A percentile compares a stretch with the other conserved stretches of the same genome.
Conservation (phyloP, 2,888 invertebrate species). For the Tiliacea citrago region DNA sequence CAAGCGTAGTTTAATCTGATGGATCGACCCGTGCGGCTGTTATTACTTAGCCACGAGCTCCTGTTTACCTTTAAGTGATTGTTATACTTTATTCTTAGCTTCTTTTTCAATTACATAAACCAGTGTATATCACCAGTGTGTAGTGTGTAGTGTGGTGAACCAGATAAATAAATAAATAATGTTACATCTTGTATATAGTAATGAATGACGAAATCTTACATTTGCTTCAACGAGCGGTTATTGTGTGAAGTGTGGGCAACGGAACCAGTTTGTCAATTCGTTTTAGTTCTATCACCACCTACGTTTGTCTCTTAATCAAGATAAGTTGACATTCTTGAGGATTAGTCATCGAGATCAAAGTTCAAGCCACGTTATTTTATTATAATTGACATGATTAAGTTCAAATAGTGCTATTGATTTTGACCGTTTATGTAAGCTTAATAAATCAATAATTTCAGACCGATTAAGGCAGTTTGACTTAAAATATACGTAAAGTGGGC, state of each 20-base stretch:
- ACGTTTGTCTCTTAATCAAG: slow-evolving; percentile 6
- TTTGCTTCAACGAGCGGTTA: background rate
- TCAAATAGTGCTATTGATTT: background rate
- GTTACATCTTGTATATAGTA: too few relatives aligned
- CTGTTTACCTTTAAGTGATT: too few relatives aligned
- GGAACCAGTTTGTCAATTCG: slow-evolving; percentile 33
- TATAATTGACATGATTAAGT: background rate
- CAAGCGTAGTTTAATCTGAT: too few relatives aligned
- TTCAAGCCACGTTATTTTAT: background rate
- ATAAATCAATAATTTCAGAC: background rate
- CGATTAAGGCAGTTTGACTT: background rate
- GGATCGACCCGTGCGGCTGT: too few relatives aligned
- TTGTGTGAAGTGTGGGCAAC: slow-evolving; percentile 39
- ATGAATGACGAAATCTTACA: slow-evolving; percentile 8
- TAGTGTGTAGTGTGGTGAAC: too few relatives aligned
- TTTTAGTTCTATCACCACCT: slow-evolving; percentile 36
- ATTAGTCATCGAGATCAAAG: slow-evolving; percentile 11
- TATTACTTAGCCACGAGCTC: too few relatives aligned
- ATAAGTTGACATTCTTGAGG: slow-evolving; percentile 1
- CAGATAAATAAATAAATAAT: too few relatives aligned
- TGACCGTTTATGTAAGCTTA: background rate
- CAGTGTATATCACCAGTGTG: too few relatives aligned
- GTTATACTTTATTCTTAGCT: too few relatives aligned
- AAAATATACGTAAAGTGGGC: background rate
- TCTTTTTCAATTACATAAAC: too few relatives aligned